These are phyloP conservation scores for Macropus fuliginosus DNA, from an alignment of 2,797 vertebrate genomes.

Conservation along the genomic window DNA sequence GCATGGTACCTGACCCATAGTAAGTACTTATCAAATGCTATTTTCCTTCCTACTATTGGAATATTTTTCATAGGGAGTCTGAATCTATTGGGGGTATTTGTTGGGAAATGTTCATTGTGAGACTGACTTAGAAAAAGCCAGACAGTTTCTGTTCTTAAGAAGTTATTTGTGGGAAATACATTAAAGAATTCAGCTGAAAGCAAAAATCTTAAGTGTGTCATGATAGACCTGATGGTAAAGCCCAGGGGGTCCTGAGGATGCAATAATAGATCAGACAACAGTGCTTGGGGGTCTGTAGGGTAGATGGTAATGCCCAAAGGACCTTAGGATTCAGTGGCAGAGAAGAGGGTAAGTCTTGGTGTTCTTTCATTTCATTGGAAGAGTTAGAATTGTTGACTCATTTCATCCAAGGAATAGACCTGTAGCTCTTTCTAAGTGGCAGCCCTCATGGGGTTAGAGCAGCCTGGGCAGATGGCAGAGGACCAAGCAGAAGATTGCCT, in stretches of 20 bases:
- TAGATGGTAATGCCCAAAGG: neutral
- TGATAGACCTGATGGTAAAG: neutral
- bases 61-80: neutral
- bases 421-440: neutral
- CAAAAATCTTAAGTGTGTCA: neutral
- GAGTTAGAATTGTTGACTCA: neutral
- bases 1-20: neutral
- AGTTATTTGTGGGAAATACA: neutral
- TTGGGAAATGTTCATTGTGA: neutral
- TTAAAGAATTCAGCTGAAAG: neutral
- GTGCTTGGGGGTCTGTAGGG: neutral
- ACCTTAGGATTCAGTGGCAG: neutral
- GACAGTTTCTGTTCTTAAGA: neutral
- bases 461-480: neutral
- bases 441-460: neutral
- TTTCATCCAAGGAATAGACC: neutral
- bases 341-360: neutral
- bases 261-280: neutral
- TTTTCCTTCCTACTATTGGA: neutral
- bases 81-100: neutral
- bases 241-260: neutral
- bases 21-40: neutral
- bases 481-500: neutral
- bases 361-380: neutral
- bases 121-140: neutral